A percentile compares a stretch with the other conserved stretches of the same genome.
phyloP scores from a whole-genome alignment of 2,797 vertebrate species.

The Falco biarmicus region DNA sequence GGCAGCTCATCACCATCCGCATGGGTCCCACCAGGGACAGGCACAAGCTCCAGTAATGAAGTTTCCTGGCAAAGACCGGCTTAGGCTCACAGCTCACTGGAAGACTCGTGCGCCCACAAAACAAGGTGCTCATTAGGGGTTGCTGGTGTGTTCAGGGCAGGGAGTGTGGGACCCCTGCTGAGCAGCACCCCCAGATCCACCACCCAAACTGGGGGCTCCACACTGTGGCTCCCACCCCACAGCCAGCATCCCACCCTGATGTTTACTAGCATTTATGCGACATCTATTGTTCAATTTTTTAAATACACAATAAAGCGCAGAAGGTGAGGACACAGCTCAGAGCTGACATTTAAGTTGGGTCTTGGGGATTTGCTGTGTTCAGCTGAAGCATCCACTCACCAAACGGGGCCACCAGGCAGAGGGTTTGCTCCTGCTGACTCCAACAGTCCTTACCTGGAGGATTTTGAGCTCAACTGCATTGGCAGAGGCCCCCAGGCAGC shows the following conservation, averaged over 20 bases:
- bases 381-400: background rate
- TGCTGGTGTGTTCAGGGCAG: background rate
- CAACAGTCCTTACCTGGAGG: background rate
- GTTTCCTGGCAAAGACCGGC: background rate
- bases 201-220: background rate
- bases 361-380: background rate
- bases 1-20: rapidly evolving
- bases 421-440: background rate
- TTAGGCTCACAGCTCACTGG: background rate
- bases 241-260: background rate
- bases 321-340: background rate
- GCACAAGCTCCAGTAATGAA: background rate
- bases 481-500: background rate
- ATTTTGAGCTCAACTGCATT: background rate
- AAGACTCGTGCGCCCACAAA: background rate
- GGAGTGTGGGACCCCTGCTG: background rate
- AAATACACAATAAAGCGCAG: background rate
- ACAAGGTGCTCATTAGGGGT: background rate
- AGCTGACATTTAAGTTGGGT: too few species aligned
- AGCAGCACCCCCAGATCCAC: background rate
- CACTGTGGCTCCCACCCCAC: background rate
- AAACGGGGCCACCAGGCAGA: rapidly evolving
- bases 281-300: background rate
- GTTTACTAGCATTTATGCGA: background rate
- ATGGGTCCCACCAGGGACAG: rapidly evolving